A percentile compares a stretch with the other conserved stretches of the same genome.
phyloP scores from a whole-genome alignment of 2,888 invertebrate genomes.

The Saturnia japonica region DNA sequence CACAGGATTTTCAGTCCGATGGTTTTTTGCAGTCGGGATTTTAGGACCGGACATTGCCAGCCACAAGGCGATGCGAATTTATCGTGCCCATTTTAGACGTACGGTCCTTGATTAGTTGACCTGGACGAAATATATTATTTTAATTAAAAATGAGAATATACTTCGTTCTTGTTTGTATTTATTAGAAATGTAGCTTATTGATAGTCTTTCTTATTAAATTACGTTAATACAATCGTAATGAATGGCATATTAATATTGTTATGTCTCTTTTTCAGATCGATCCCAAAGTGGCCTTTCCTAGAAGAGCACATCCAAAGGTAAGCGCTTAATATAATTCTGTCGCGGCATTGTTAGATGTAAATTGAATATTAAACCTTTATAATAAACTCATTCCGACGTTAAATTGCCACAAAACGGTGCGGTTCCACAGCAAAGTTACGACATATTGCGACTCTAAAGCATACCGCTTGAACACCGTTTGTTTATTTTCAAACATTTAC shows the following conservation, averaged over 20 bases:
- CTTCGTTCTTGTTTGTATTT: not conserved
- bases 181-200: not conserved
- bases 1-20: slow-evolving; percentile 74
- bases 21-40: slow-evolving; percentile 75
- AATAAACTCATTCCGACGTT: slow-evolving; percentile 65
- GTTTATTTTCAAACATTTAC: slow-evolving; percentile 79
- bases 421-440: slow-evolving; percentile 57
- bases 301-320: slow-evolving; percentile 99
- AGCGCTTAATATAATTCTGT: slow-evolving; percentile 68
- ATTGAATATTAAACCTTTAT: slow-evolving; percentile 64
- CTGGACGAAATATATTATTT: slow-evolving; percentile 22
- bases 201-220: not conserved
- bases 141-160: not conserved
- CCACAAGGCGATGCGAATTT: slow-evolving; percentile 69
- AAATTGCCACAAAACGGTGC: slow-evolving; percentile 56
- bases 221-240: not conserved
- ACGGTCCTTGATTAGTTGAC: slow-evolving; percentile 69
- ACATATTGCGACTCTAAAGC: slow-evolving; percentile 63
- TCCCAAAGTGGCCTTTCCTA: slow-evolving; percentile 99
- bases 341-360: slow-evolving; percentile 50
- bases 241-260: slow-evolving; percentile 28
- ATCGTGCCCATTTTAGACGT: slow-evolving; percentile 64
- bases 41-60: slow-evolving; percentile 65
- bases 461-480: slow-evolving; percentile 54
- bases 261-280: slow-evolving; percentile 92